Evolutionary conservation across 2,888 invertebrate genomes (phyloP).

Genomic region (Clepsis dumicolana): DNA sequence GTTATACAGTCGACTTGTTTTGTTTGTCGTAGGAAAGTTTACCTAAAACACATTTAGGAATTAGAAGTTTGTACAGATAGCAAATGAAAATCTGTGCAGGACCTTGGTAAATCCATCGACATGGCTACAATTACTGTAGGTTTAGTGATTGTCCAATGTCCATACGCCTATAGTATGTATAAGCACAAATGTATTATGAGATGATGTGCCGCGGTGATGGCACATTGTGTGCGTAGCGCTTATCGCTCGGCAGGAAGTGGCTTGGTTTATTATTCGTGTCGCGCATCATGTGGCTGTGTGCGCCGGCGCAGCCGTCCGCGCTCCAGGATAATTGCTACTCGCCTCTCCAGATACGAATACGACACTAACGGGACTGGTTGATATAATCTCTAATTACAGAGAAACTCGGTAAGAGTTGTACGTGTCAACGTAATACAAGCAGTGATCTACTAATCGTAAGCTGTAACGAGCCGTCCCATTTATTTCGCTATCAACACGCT

Average conservation of each 20-base stretch:
- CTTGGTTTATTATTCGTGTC: slow-evolving; percentile 85
- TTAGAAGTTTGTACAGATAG: background rate
- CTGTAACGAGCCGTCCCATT: slow-evolving; percentile 53
- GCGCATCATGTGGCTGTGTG: slow-evolving; percentile 79
- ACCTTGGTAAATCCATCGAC: slow-evolving; percentile 13
- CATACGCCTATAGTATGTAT: slow-evolving; percentile 15
- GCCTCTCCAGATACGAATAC: slow-evolving; percentile 58
- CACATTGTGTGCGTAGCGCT: slow-evolving; percentile 69
- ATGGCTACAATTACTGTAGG: slow-evolving; percentile 27
- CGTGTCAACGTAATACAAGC: slow-evolving; percentile 58
- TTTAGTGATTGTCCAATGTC: slow-evolving; percentile 4
- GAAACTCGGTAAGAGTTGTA: slow-evolving; percentile 55
- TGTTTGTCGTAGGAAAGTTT: background rate
- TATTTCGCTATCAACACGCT: slow-evolving; percentile 36
- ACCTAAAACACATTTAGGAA: background rate
- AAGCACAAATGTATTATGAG: slow-evolving; percentile 21
- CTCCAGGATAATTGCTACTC: slow-evolving; percentile 74
- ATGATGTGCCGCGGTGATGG: slow-evolving; percentile 33
- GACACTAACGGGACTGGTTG: slow-evolving; percentile 72
- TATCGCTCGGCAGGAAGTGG: slow-evolving; percentile 84
- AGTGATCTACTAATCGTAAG: slow-evolving; percentile 53
- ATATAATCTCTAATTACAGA: slow-evolving; percentile 73
- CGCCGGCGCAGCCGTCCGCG: slow-evolving; percentile 62
- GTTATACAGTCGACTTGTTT: background rate
- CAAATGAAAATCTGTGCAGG: slow-evolving; percentile 3